These are phyloP conservation scores for Monochamus alternatus DNA, from an alignment of 2,888 invertebrate genomes.

Conservation along the genomic window DNA sequence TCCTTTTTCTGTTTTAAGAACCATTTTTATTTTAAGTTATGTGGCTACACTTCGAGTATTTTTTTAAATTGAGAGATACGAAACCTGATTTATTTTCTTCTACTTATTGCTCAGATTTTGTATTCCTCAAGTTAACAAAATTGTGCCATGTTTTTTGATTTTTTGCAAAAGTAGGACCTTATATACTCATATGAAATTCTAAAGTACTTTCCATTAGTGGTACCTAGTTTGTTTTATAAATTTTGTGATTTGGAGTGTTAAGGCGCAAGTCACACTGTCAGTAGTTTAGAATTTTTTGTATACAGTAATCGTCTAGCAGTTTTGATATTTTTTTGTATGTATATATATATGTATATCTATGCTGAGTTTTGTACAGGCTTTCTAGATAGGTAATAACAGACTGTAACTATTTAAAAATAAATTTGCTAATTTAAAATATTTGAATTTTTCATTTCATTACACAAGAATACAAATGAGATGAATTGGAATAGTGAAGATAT, in stretches of 20 bases:
- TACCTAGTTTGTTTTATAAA: constrained; percentile 47
- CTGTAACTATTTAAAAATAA: constrained; percentile 70
- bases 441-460: constrained; percentile 36
- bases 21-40: constrained; percentile 18
- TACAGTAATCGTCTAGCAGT: constrained; percentile 56
- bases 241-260: constrained; percentile 57
- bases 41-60: constrained; percentile 22
- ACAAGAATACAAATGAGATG: not conserved
- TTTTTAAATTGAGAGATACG: constrained; percentile 39
- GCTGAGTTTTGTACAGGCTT: constrained; percentile 70
- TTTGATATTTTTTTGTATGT: constrained; percentile 62
- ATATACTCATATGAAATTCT: constrained; percentile 52
- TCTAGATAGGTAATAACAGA: constrained; percentile 68
- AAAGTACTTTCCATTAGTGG: constrained; percentile 55
- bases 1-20: not conserved
- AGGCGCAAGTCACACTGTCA: constrained; percentile 58
- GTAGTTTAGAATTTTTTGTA: constrained; percentile 60
- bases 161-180: constrained; percentile 33
- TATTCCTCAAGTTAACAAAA: constrained; percentile 39
- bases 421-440: constrained; percentile 67
- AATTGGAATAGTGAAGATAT: too few relatives aligned
- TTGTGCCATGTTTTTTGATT: constrained; percentile 52
- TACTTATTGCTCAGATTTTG: constrained; percentile 35
- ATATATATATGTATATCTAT: constrained; percentile 61
- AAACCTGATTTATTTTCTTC: constrained; percentile 29